These are phyloP conservation scores for Brachionus koreanus DNA, from an alignment of 1,140 invertebrate species.

Conservation along the genomic window DNA sequence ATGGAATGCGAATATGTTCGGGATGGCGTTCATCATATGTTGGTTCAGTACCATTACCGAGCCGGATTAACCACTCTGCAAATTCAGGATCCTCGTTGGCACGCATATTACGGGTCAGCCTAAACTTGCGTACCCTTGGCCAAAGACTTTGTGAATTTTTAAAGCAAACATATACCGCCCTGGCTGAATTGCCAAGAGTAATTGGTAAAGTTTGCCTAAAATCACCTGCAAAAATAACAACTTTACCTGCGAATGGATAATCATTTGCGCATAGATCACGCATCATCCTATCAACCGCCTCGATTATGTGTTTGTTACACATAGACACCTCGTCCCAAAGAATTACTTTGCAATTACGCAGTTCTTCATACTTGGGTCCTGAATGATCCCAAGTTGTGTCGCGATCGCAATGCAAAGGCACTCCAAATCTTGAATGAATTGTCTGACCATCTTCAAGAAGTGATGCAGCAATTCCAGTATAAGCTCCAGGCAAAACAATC, in stretches of 20 bases:
- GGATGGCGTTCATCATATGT: not conserved
- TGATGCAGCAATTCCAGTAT: conserved; percentile 50
- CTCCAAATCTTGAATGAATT: conserved; percentile 46
- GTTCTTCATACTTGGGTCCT: conserved; percentile 25
- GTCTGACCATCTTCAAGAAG: conserved; percentile 48
- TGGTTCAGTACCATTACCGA: conserved; percentile 47
- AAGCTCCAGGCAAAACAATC: conserved; percentile 43
- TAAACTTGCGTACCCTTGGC: conserved; percentile 45
- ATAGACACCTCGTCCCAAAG: conserved; percentile 50
- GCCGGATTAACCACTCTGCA: conserved; percentile 46
- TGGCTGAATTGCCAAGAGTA: conserved; percentile 45
- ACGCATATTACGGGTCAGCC: conserved; percentile 48
- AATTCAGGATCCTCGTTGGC: conserved; percentile 45
- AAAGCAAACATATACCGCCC: conserved; percentile 47
- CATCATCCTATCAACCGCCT: conserved; percentile 46
- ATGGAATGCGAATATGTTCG: not conserved
- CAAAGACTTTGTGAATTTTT: conserved; percentile 48
- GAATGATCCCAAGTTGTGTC: not conserved
- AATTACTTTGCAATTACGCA: conserved; percentile 46
- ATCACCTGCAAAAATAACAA: conserved; percentile 50
- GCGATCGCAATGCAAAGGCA: conserved; percentile 17
- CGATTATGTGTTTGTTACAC: conserved; percentile 46
- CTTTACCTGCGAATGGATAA: conserved; percentile 48
- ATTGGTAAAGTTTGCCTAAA: conserved; percentile 50
- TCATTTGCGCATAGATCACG: conserved; percentile 46